phyloP scores from a whole-genome alignment of 2,113 vertebrate species.

The Dipodomys stephensi region DNA sequence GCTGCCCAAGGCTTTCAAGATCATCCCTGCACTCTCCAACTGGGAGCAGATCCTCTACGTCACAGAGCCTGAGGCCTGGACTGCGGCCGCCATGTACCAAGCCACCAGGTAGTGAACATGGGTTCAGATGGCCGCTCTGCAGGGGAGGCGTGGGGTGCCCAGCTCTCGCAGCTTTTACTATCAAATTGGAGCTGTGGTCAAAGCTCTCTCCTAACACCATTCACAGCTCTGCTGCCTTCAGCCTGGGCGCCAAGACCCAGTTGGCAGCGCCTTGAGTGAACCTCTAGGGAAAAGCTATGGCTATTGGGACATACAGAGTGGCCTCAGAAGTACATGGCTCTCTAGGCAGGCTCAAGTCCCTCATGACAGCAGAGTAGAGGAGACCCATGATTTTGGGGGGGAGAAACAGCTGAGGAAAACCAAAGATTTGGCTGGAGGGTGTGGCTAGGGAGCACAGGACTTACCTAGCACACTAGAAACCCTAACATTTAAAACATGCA shows the following conservation, averaged over 20 bases:
- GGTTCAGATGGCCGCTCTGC: background rate
- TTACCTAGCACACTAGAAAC: no score
- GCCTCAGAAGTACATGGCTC: background rate
- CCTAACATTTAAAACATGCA: background rate
- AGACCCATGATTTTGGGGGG: no score
- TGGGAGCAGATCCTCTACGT: conserved; percentile 99
- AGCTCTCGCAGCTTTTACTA: background rate
- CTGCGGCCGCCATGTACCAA: conserved; percentile 97
- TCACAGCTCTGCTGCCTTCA: background rate
- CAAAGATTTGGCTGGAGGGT: background rate
- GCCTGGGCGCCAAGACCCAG: background rate
- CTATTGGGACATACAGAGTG: background rate
- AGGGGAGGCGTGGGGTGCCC: background rate
- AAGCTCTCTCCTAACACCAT: background rate
- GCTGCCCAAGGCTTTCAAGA: conserved; percentile 98
- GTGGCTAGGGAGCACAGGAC: no score
- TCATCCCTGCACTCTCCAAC: conserved; percentile 96
- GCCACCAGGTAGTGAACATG: conserved; percentile 91
- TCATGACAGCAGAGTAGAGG: background rate
- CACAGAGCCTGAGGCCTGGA: conserved; percentile 96
- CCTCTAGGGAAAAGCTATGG: background rate
- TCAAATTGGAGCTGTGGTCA: background rate
- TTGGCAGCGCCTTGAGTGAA: background rate
- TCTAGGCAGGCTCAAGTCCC: background rate
- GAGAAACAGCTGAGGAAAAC: background rate